Evolutionary conservation across 2,888 invertebrate genomes (phyloP).

Genomic region (Aproaerema taeniolella): DNA sequence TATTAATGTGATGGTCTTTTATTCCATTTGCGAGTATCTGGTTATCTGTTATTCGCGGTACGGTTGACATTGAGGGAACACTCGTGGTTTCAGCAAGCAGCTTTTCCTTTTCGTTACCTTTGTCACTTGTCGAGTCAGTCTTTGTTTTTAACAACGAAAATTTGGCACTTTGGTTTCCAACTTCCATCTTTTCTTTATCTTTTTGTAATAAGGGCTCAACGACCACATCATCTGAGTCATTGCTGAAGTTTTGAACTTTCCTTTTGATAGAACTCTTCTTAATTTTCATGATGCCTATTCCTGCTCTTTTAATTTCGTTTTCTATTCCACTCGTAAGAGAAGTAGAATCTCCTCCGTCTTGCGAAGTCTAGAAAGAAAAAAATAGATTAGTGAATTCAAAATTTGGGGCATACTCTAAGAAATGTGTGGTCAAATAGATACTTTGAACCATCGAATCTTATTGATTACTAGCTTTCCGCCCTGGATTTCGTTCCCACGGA

Average conservation of each 20-base stretch:
- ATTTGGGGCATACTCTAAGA: too few species aligned
- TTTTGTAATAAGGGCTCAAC: constrained; percentile 63
- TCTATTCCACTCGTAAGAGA: constrained; percentile 64
- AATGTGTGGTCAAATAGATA: too few species aligned
- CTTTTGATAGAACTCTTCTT: constrained; percentile 61
- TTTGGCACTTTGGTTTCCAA: constrained; percentile 58
- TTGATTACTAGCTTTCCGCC: too few species aligned
- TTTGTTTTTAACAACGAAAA: constrained; percentile 51
- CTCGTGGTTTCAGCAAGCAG: constrained; percentile 33
- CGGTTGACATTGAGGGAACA: constrained; percentile 22
- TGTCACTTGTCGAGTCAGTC: constrained; percentile 48
- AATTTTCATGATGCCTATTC: constrained; percentile 62
- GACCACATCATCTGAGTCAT: constrained; percentile 60
- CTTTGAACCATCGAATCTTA: too few species aligned
- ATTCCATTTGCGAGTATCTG: constrained; percentile 26
- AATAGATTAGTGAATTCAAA: too few species aligned
- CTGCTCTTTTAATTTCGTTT: constrained; percentile 56
- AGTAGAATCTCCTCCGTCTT: constrained; percentile 58
- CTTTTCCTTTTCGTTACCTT: constrained; percentile 35
- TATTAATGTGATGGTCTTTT: constrained; percentile 28
- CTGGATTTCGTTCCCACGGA: too few species aligned
- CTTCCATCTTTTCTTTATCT: constrained; percentile 44
- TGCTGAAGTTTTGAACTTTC: constrained; percentile 52
- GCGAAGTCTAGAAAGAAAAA: constrained; percentile 58
- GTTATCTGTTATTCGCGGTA: constrained; percentile 24